Evolutionary conservation across 1,140 invertebrate genomes (phyloP), one percentile per base, ranked within the genome.

Genomic region (Metopolophium dirhodum): DNA sequence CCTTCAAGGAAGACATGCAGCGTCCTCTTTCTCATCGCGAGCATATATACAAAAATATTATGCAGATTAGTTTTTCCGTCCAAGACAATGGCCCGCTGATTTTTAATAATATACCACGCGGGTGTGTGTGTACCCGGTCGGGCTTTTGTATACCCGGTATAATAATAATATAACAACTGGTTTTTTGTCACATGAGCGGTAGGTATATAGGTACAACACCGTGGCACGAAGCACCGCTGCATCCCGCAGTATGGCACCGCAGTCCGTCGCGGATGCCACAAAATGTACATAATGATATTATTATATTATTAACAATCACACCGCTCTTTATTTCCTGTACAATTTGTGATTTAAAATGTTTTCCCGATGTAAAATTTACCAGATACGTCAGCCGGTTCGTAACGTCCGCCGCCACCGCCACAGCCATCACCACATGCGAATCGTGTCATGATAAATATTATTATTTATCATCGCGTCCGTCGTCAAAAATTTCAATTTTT

Each of bases 51-150:
- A 85, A n/a, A 92, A 83, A 83, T 83, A 92, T 92, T 92, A 92
- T 92, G 91, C 91, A 92, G 77, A 92, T 92, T 85, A 85, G 91
- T 92, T 49, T 92, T 92, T 82, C 61, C 54, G 91, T 92, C 45
- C 91, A 92, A 92, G 47, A 92, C 91, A 92, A 92, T 92, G 47
- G 47, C 77, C 90, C 41, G 77, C 45, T 35, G 90, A 92, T 92
- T 85, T 41, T 41, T 85, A 85, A 41, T 83, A 26, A 41, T 83
- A 26, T 85, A 49, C 23, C 51, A 9, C 51, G 45, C 45, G 49
- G 8, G 49, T 51, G 49, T 51, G 35, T 41, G 1, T n/a, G 47
- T 57, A 30, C 30, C n/a, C 18, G 26, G 20, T 1, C 49, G 9
- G 23, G 9, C 23, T 47, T 49, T 92, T 83, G 47, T 77, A 47